Base-by-base conservation (phyloP, 2,888 invertebrate species). In the Eupithecia subumbrata region DNA sequence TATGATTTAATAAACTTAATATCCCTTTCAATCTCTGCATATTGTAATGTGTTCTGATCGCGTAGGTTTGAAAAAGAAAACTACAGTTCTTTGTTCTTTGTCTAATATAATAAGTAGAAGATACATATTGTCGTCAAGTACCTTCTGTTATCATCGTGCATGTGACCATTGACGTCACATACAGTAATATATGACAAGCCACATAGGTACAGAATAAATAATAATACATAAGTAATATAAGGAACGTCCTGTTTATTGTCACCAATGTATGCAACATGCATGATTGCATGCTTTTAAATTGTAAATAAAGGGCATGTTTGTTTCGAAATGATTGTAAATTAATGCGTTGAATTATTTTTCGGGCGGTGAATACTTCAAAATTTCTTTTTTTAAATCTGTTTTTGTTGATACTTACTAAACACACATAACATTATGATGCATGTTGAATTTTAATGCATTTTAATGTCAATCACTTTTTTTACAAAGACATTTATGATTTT, bases 191-290 rank as follows among this genome's bases (percentile, higher is more conserved):
- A 56, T 56, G n/a, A 22, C 22, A 22, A 22, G 22, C 52, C 52
- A 56, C 52, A 22, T 56, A 52, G 0, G 11, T n/a, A 56, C 22
- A 56, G n/a, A 56, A 56, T 56, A 56, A 56, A 22, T 22, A 56
- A 56, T 48, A 48, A 18, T n/a, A 18, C n/a, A 56, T 48, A 12
- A 43, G 67, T 34, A 30, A 68, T 56, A 45, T 68, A 72, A n/a
- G n/a, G 30, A 68, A 22, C 43, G 68, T 68, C 68, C 68, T 68
- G 68, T 68, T 68, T 43, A 67, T 34, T 18, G 40, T 69, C 5
- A 56, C 22, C 11, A 25, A 56, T 30, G 40, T 63, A 75, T 75
- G 74, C 71, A n/a, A 25, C 40, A 16, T 66, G 34, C 71, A 64
- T 34, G 30, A 34, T 64, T 66, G 34, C 71, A 64, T 34, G 30